phyloP scores from a whole-genome alignment of 2,888 invertebrate species.

The Prosopocoilus inquinatus region DNA sequence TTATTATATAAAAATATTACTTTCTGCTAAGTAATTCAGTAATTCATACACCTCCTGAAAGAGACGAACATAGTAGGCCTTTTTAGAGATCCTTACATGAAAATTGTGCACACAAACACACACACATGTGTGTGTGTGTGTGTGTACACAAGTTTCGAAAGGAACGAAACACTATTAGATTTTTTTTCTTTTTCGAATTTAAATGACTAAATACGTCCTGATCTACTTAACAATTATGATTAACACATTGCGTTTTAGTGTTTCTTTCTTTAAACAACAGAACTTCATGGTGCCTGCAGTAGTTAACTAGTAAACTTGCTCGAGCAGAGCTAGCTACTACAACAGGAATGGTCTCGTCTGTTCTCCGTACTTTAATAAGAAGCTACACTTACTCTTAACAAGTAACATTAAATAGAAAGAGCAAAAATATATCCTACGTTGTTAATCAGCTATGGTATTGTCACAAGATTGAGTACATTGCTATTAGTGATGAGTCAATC shows the following conservation, averaged over 20 bases:
- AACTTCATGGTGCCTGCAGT: no score
- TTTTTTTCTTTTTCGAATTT: conserved; percentile 3
- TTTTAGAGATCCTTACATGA: conserved; percentile 27
- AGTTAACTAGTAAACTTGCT: no score
- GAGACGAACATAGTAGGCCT: conserved; percentile 43
- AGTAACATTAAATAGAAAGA: conserved; percentile 25
- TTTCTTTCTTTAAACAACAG: no score
- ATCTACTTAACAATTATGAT: conserved; percentile 32
- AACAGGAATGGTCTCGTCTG: no score
- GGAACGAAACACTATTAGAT: conserved; percentile 7
- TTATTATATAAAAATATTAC: conserved; percentile 37
- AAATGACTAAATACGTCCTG: conserved; percentile 14
- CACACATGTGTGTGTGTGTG: no score
- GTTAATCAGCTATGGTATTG: conserved; percentile 41
- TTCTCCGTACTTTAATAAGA: neutral
- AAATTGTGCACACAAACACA: no score
- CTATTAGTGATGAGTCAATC: conserved; percentile 1
- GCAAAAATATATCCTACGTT: conserved; percentile 32
- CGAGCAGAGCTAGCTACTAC: no score
- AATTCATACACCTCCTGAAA: conserved; percentile 36
- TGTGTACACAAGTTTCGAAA: neutral
- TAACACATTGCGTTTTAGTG: conserved; percentile 25
- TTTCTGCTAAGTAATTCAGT: conserved; percentile 32
- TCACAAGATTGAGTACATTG: conserved; percentile 48
- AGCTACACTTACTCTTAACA: conserved; percentile 14